These are phyloP conservation scores for Chloroclystis v-ata DNA, from an alignment of 2,888 invertebrate species.

Conservation along the genomic window DNA sequence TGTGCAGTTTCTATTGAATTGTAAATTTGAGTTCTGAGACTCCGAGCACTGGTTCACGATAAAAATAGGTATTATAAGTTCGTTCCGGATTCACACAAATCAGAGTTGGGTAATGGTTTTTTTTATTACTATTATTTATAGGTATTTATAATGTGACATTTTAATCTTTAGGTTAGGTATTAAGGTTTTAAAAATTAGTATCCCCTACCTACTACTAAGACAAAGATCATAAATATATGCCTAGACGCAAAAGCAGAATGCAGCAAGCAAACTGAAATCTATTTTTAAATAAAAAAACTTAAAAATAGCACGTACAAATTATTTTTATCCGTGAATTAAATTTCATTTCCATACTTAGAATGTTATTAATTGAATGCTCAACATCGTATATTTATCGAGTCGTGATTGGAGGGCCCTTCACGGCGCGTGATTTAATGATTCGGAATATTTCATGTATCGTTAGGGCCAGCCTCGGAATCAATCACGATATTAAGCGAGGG, in stretches of 20 bases:
- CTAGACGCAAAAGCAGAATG: no score
- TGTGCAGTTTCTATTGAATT: conserved; percentile 74
- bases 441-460: conserved; percentile 73
- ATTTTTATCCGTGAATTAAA: no score
- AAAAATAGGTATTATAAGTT: conserved; percentile 48
- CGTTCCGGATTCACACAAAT: conserved; percentile 27
- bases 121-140: not conserved
- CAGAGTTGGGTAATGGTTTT: conserved; percentile 2
- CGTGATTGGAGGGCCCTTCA: conserved; percentile 61
- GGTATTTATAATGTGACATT: no score
- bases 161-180: no score
- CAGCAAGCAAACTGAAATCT: no score
- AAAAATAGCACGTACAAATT: no score
- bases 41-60: conserved; percentile 53
- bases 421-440: conserved; percentile 68
- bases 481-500: conserved; percentile 61
- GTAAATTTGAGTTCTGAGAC: conserved; percentile 70
- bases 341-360: conserved; percentile 8
- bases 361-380: conserved; percentile 43
- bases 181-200: no score
- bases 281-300: no score
- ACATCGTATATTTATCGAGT: conserved; percentile 54
- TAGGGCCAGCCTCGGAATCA: conserved; percentile 68
- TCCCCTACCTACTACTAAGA: no score
- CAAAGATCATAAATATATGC: no score